Evolutionary conservation across 2,797 vertebrate genomes (phyloP).

Genomic region (Chloroceryle amazona): DNA sequence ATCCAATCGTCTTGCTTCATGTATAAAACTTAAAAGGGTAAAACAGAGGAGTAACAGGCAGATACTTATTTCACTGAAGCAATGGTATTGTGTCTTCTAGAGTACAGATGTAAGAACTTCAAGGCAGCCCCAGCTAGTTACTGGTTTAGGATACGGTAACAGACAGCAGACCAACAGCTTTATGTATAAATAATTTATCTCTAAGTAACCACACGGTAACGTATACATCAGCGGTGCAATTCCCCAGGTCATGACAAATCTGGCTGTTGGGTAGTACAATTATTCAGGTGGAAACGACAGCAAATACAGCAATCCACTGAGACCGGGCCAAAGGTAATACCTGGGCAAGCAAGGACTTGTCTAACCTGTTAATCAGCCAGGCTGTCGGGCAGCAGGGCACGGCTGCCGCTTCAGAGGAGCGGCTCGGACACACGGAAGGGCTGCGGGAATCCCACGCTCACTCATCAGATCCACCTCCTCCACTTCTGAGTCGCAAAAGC

Average conservation of each 20-base stretch:
- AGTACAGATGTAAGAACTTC: neutral
- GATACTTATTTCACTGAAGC: neutral
- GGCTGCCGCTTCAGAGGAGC: neutral
- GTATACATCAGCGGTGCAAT: neutral
- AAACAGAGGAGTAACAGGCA: neutral
- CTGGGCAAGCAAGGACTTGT: neutral
- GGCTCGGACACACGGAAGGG: neutral
- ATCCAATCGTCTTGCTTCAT: neutral
- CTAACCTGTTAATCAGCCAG: neutral
- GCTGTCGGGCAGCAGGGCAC: neutral
- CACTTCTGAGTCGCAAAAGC: fast-evolving
- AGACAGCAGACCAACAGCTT: neutral
- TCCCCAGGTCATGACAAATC: neutral
- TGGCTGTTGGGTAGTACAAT: neutral
- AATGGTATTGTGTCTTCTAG: neutral
- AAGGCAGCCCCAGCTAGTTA: fast-evolving
- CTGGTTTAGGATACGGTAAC: neutral
- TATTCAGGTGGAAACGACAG: neutral
- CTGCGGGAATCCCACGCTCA: fast-evolving
- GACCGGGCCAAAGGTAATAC: neutral
- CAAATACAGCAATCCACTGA: neutral
- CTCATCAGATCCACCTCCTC: neutral
- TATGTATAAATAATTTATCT: neutral
- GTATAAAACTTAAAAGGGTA: neutral
- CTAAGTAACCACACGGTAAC: neutral